Percentiles rank a stretch among this genome's conserved stretches.
Evolutionary conservation across 2,888 invertebrate genomes (phyloP).

Genomic region (Phalangium opilio): DNA sequence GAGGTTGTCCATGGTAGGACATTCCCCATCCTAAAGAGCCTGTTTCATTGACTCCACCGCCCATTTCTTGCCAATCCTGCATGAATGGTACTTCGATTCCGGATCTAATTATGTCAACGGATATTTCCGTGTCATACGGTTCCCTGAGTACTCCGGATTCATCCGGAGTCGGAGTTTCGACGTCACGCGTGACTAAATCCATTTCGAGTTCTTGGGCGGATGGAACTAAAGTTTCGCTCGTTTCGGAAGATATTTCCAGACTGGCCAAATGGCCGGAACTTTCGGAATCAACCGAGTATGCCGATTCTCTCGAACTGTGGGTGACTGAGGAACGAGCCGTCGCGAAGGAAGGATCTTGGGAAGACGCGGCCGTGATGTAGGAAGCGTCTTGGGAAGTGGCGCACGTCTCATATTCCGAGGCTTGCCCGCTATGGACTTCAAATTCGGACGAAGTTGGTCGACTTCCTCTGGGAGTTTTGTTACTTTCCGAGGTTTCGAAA

Average conservation of each 20-base stretch:
- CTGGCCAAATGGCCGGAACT: constrained; percentile 77
- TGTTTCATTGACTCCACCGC: background rate
- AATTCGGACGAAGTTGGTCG: constrained; percentile 74
- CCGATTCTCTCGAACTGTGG: constrained; percentile 60
- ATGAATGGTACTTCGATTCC: constrained; percentile 18
- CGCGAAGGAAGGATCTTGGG: constrained; percentile 54
- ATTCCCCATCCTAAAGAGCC: background rate
- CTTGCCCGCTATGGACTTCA: constrained; percentile 42
- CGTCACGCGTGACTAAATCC: constrained; percentile 42
- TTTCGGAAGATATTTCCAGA: constrained; percentile 68
- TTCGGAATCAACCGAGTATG: constrained; percentile 76
- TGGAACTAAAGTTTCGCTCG: constrained; percentile 81
- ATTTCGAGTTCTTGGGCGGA: constrained; percentile 58
- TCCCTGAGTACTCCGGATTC: constrained; percentile 23
- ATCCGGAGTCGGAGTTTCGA: constrained; percentile 36
- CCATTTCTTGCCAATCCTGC: constrained; percentile 13
- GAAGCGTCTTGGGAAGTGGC: constrained; percentile 62
- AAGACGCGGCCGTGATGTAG: constrained; percentile 47
- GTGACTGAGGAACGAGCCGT: constrained; percentile 71
- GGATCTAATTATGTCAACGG: constrained; percentile 22
- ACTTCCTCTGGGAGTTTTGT: constrained; percentile 40
- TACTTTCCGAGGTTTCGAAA: constrained; percentile 52
- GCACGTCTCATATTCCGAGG: constrained; percentile 71
- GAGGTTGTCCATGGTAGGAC: background rate
- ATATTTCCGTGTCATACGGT: constrained; percentile 28